Evolutionary conservation across 2,113 vertebrate species (phyloP).

Genomic region (Phylloscopus trochiloides): DNA sequence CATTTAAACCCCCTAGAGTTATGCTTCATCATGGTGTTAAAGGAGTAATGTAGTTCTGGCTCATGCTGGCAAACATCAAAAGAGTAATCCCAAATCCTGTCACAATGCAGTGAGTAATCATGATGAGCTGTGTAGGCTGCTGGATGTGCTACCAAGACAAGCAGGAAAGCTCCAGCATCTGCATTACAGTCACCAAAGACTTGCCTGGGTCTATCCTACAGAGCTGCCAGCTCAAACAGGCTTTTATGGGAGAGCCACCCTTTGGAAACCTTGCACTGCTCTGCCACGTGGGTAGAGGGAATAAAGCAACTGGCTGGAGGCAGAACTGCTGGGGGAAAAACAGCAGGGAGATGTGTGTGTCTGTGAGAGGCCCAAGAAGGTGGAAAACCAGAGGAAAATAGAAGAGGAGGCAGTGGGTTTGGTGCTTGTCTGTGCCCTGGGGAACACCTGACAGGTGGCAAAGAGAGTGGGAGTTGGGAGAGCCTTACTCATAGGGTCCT

Average conservation of each 20-base stretch:
- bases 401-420: background rate
- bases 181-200: no score
- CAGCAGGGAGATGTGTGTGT: background rate
- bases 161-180: background rate
- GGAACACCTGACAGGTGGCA: background rate
- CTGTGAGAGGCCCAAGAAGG: background rate
- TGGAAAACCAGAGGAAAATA: background rate
- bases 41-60: background rate
- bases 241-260: background rate
- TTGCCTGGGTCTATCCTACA: background rate
- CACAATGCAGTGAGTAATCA: background rate
- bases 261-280: fast-evolving
- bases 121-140: background rate
- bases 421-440: background rate
- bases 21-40: background rate
- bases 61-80: background rate
- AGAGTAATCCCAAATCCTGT: background rate
- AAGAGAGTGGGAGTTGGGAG: background rate
- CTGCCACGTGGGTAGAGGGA: fast-evolving
- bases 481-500: background rate
- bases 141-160: background rate
- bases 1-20: background rate
- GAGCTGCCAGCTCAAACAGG: background rate
- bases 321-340: background rate
- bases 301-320: background rate